A percentile compares a stretch with the other conserved stretches of the same genome.
Conservation (phyloP, 2,113 vertebrate species). For the Python bivittatus region DNA sequence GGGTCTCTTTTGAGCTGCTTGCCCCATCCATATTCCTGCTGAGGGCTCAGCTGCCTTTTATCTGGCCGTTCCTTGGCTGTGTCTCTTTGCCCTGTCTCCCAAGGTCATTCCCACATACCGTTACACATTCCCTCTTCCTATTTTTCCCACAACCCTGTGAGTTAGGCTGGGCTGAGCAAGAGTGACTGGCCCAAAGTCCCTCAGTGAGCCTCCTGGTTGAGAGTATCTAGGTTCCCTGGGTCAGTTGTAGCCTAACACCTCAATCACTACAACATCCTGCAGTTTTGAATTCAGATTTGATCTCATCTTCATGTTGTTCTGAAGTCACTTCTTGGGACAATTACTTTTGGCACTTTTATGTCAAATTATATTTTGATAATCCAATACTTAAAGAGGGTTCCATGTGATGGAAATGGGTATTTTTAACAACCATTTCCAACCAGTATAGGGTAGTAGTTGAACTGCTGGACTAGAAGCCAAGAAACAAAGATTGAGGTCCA, state of each 20-base stretch:
- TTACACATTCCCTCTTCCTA: background rate
- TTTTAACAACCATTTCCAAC: background rate
- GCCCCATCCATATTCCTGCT: background rate
- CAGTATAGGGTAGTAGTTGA: background rate
- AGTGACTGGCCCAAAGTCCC: background rate
- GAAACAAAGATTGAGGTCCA: background rate
- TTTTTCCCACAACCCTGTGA: background rate
- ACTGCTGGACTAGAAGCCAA: background rate
- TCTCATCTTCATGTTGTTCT: background rate
- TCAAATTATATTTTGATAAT: background rate
- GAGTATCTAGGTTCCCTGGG: background rate
- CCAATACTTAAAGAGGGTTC: background rate
- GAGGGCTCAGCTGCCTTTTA: background rate
- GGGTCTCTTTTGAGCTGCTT: fast-evolving
- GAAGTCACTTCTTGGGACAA: background rate
- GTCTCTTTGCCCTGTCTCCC: background rate
- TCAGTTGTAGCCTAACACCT: background rate
- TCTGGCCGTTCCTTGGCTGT: background rate
- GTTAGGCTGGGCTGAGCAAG: background rate
- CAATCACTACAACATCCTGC: background rate
- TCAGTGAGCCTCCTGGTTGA: background rate
- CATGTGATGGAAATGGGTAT: background rate
- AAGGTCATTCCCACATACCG: background rate
- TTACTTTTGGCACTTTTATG: background rate
- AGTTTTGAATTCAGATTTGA: background rate